phyloP scores from a whole-genome alignment of 2,797 vertebrate genomes.

The Lepilemur septentrionalis region DNA sequence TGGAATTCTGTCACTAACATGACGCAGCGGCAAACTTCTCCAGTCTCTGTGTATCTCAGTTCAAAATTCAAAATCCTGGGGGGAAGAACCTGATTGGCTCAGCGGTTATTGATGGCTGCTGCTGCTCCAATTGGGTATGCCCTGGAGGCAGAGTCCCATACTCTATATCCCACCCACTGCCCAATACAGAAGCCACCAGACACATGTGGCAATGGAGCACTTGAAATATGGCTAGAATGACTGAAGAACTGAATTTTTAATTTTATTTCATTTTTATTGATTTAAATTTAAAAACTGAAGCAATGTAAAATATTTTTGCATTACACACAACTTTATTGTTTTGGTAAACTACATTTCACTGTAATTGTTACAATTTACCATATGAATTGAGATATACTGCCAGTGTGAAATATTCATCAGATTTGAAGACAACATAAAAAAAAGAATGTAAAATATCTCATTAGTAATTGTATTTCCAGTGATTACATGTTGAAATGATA shows the following conservation, averaged over 20 bases:
- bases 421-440: neutral
- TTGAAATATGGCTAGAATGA: neutral
- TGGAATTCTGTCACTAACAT: conserved; percentile 50
- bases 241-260: neutral
- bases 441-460: neutral
- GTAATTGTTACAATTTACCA: neutral
- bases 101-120: neutral
- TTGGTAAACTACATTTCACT: neutral
- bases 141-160: neutral
- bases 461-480: conserved; percentile 1
- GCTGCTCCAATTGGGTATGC: neutral
- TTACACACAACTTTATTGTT: conserved; percentile 1
- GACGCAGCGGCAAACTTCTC: neutral
- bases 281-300: conserved; percentile 12
- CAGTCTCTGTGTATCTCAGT: neutral
- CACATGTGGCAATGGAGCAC: neutral
- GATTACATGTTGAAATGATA: neutral
- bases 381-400: neutral
- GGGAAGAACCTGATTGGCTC: conserved; percentile 14
- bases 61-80: conserved; percentile 52
- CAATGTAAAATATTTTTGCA: neutral
- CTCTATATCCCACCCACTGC: neutral
- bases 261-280: conserved; percentile 22
- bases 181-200: neutral
- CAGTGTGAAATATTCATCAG: neutral